Percentiles rank a stretch among this genome's conserved stretches.
phyloP scores from a whole-genome alignment of 2,888 invertebrate species.

The Sesia bembeciformis region DNA sequence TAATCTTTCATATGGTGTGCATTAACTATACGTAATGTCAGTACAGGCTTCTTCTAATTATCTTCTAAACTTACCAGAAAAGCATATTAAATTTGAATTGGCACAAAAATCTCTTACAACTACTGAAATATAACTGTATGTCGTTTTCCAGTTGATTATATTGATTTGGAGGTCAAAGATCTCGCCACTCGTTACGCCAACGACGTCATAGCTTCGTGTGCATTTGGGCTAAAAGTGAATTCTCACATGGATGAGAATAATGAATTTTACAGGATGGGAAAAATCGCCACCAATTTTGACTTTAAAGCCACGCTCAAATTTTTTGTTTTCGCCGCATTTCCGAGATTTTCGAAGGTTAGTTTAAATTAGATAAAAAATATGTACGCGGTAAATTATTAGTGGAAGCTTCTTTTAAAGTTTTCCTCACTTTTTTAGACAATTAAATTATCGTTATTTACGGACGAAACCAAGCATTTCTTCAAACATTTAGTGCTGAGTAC shows the following conservation, averaged over 20 bases:
- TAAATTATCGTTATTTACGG: conserved; percentile 14
- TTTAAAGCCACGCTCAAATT: neutral
- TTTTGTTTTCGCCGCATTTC: neutral
- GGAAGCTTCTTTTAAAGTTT: too few species aligned
- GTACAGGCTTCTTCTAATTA: too few species aligned
- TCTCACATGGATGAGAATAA: conserved; percentile 56
- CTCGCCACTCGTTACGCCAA: conserved; percentile 48
- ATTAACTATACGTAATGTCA: too few species aligned
- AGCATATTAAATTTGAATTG: too few species aligned
- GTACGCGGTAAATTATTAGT: too few species aligned
- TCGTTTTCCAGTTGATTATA: conserved; percentile 11
- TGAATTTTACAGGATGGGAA: conserved; percentile 48
- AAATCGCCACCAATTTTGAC: neutral
- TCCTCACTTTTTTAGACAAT: conserved; percentile 10
- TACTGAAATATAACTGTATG: too few species aligned
- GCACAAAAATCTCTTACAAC: too few species aligned
- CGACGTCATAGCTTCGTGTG: conserved; percentile 65
- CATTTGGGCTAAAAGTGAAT: conserved; percentile 66
- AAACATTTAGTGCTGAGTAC: conserved; percentile 31
- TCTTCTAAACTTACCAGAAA: too few species aligned
- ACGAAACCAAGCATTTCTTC: conserved; percentile 28
- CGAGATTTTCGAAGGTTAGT: neutral
- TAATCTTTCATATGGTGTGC: too few species aligned
- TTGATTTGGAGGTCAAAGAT: conserved; percentile 49
- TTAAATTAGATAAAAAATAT: neutral